Evolutionary conservation across 2,888 invertebrate genomes (phyloP), one percentile per base, ranked within the genome.

Genomic region (Plagodis pulveraria): DNA sequence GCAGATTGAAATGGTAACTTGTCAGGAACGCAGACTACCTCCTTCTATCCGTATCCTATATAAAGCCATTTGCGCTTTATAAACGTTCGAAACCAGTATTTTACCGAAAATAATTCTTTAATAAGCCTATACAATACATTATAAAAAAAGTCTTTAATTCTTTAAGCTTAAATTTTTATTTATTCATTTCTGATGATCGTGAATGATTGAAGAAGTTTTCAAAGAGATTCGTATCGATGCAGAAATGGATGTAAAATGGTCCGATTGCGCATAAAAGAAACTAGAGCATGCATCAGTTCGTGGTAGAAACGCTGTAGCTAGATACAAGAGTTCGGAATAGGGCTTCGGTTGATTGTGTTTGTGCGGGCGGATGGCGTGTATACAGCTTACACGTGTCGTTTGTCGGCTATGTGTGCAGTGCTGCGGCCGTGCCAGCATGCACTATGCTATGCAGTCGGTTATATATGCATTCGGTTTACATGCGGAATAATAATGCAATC

Each of bases 321-420:
- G 36, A 5, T 9, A 36, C 40, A 8, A 22, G 11, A 22, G 60
- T 60, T 45, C 49, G 5, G 75, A 71, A 73, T 74, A 72, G 65
- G 67, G 63, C 69, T 66, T 38, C 66, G 49, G 54, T 52, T 70
- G 66, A 50, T 49, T 66, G 61, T 65, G 70, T 74, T 76, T 71
- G 80, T 68, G 71, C 61, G 38, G 42, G 12, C 9, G 41, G 48
- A 66, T 73, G 51, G 66, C n/a, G 59, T 66, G 61, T 66, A 64
- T 52, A 64, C 75, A 62, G 71, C 75, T 82, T 83, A 82, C 83
- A 83, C 83, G 83, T 81, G 83, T 77, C 82, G 73, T 46, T 47
- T 63, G 10, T 34, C 49, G 60, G 55, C 63, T 58, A 56, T 78
- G 81, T 79, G 80, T 81, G 82, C 77, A 72, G 69, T 73, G 76